phyloP scores from a whole-genome alignment of 2,797 vertebrate species.

The Eremophila alpestris region DNA sequence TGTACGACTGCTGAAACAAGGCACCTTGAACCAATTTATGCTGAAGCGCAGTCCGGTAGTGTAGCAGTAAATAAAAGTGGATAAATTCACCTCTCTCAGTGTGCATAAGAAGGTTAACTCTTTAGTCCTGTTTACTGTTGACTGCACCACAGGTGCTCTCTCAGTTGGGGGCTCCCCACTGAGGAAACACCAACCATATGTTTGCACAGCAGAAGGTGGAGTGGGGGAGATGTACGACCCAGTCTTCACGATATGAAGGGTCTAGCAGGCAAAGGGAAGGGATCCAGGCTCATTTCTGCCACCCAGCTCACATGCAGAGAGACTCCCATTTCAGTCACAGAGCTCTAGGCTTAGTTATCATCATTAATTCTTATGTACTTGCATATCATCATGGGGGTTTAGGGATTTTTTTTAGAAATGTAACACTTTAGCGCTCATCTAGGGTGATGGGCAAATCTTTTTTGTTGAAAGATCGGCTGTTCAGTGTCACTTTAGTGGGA shows the following conservation, averaged over 20 bases:
- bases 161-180: slow-evolving; percentile 44
- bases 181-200: slow-evolving; percentile 52
- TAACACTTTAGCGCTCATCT: neutral
- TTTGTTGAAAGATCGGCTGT: slow-evolving; percentile 12
- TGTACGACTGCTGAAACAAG: slow-evolving; percentile 55
- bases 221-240: neutral
- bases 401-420: neutral
- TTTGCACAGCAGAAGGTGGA: neutral
- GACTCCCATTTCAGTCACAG: neutral
- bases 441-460: slow-evolving; percentile 8
- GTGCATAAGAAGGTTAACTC: neutral
- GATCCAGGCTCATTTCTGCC: neutral
- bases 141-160: neutral
- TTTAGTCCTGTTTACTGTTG: neutral
- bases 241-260: rapidly evolving
- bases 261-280: neutral
- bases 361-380: neutral
- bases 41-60: neutral
- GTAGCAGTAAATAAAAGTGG: slow-evolving; percentile 22
- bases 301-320: neutral
- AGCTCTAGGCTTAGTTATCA: neutral
- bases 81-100: neutral
- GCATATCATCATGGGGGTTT: neutral
- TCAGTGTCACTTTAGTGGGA: neutral
- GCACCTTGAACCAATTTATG: slow-evolving; percentile 74